Conservation (phyloP, 2,888 invertebrate genomes). For the Apodemia mormo region DNA sequence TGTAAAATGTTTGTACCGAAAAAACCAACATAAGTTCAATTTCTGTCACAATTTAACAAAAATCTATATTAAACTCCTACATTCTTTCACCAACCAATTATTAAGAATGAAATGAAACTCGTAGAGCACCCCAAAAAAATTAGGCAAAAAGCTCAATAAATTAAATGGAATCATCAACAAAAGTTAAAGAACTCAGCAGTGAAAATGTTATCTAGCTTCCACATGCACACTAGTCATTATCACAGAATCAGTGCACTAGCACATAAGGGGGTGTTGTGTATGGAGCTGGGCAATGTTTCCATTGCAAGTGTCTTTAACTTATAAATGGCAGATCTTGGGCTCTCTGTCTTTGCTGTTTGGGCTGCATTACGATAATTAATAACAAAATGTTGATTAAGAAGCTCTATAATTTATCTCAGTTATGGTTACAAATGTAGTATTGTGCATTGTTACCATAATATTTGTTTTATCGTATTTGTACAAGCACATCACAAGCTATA, state of each 20-base stretch:
- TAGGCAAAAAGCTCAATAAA: neutral
- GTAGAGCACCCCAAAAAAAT: neutral
- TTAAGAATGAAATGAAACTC: neutral
- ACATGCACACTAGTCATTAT: neutral
- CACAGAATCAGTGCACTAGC: neutral
- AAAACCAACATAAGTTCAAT: too few relatives aligned
- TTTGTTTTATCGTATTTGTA: neutral
- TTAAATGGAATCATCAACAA: neutral
- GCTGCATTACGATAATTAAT: too few relatives aligned
- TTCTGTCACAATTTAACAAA: too few relatives aligned
- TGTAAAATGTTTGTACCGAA: too few relatives aligned
- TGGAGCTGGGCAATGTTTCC: too few relatives aligned
- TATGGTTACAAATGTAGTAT: neutral
- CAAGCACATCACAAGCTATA: neutral
- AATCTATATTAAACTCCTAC: too few relatives aligned
- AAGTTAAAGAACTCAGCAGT: neutral
- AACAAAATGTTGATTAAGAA: neutral
- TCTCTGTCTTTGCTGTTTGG: too few relatives aligned
- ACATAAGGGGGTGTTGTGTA: neutral
- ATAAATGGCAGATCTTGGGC: neutral
- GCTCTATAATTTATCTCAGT: neutral
- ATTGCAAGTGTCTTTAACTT: too few relatives aligned
- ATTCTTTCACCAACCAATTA: too few relatives aligned
- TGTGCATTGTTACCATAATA: neutral
- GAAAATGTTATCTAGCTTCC: neutral